Evolutionary conservation across 2,797 vertebrate genomes (phyloP).

Genomic region (Okamejei kenojei): DNA sequence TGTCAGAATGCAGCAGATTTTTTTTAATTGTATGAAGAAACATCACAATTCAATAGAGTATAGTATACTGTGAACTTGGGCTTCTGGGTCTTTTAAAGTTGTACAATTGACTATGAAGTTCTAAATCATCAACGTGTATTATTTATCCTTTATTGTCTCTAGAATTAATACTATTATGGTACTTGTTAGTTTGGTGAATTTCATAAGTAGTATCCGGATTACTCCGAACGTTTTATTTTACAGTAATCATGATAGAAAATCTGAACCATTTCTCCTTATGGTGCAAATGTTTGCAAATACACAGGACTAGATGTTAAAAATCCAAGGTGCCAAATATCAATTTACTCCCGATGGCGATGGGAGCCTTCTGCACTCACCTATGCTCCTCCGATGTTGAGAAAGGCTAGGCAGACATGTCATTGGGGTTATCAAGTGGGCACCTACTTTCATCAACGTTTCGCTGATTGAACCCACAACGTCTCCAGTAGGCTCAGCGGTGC

Average conservation of each 20-base stretch:
- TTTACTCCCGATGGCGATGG: too few species aligned
- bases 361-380: too few species aligned
- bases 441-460: too few species aligned
- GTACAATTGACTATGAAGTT: not conserved
- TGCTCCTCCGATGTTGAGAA: too few species aligned
- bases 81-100: constrained; percentile 19
- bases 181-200: not conserved
- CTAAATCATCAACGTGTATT: not conserved
- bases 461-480: too few species aligned
- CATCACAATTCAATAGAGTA: not conserved
- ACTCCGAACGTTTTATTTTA: not conserved
- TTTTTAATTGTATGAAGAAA: not conserved
- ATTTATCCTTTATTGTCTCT: not conserved
- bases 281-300: too few species aligned
- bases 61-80: not conserved
- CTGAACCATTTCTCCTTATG: too few species aligned
- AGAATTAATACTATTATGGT: not conserved
- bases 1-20: not conserved
- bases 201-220: not conserved
- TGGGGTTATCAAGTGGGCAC: too few species aligned
- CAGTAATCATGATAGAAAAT: not conserved
- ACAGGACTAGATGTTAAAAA: too few species aligned
- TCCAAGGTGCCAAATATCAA: too few species aligned
- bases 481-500: too few species aligned
- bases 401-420: too few species aligned